phyloP scores from a whole-genome alignment of 2,888 invertebrate genomes.

The Proisotoma minuta region DNA sequence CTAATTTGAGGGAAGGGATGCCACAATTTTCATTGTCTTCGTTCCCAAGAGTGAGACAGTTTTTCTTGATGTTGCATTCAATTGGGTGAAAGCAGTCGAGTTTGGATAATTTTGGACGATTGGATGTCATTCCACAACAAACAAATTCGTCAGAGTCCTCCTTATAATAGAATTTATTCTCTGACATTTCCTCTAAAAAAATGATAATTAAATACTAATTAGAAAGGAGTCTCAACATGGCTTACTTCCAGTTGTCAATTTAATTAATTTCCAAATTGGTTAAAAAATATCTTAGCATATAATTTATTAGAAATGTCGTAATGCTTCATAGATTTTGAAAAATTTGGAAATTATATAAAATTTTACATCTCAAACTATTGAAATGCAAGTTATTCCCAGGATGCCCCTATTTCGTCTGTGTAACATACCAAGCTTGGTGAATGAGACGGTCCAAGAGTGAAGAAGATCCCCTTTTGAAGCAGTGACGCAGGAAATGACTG shows the following conservation, averaged over 20 bases:
- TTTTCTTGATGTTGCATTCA: background rate
- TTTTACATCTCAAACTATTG: too few species aligned
- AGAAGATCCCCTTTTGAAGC: conserved; percentile 17
- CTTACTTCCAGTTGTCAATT: background rate
- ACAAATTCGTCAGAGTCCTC: conserved; percentile 20
- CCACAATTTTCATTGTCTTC: background rate
- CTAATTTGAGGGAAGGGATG: background rate
- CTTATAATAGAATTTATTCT: conserved; percentile 23
- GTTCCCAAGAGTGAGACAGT: background rate
- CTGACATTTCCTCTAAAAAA: conserved; percentile 7
- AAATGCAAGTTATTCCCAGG: too few species aligned
- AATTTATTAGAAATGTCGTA: too few species aligned
- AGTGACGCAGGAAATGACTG: conserved; percentile 27
- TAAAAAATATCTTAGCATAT: too few species aligned
- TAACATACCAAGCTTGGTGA: conserved; percentile 17
- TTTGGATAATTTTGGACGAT: conserved; percentile 7
- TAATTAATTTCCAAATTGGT: too few species aligned
- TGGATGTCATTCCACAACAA: conserved; percentile 19
- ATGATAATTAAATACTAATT: background rate
- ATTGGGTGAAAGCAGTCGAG: conserved; percentile 3
- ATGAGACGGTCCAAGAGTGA: conserved; percentile 33
- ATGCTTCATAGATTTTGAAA: too few species aligned
- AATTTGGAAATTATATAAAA: too few species aligned
- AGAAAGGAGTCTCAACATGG: too few species aligned
- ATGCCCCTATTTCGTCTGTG: background rate